phyloP scores from a whole-genome alignment of 2,797 vertebrate genomes.

The Smutsia temminckii region DNA sequence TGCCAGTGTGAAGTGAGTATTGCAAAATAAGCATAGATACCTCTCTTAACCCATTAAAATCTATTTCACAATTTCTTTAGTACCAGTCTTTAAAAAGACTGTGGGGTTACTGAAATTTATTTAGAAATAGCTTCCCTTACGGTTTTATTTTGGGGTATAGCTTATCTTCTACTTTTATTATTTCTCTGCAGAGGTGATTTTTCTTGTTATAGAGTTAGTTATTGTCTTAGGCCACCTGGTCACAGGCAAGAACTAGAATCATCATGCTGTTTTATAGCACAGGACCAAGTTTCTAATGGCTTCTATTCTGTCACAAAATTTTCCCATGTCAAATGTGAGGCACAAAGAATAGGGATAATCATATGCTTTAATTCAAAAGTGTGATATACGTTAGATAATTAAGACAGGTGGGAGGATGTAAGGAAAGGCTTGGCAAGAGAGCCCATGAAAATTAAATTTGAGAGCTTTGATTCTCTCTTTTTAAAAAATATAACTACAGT shows the following conservation, averaged over 20 bases:
- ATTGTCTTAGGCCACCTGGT: background rate
- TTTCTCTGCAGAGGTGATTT: background rate
- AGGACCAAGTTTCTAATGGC: background rate
- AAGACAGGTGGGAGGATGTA: background rate
- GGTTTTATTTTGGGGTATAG: background rate
- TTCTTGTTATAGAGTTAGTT: background rate
- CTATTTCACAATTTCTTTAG: background rate
- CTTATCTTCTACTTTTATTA: background rate
- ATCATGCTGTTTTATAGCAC: no score
- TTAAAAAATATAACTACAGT: background rate
- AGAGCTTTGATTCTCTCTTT: background rate
- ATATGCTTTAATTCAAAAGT: background rate
- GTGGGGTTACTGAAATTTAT: background rate
- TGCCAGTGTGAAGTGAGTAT: background rate
- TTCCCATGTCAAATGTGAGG: background rate
- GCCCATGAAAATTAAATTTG: background rate
- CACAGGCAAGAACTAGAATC: background rate
- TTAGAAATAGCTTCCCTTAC: background rate
- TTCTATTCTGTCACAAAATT: background rate
- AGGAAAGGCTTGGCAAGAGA: background rate
- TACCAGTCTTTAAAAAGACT: background rate
- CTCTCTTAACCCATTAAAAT: background rate
- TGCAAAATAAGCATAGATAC: background rate
- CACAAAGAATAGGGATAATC: background rate
- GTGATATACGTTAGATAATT: background rate